Conservation (phyloP, 2,113 vertebrate genomes). For the Odocoileus hemionus region DNA sequence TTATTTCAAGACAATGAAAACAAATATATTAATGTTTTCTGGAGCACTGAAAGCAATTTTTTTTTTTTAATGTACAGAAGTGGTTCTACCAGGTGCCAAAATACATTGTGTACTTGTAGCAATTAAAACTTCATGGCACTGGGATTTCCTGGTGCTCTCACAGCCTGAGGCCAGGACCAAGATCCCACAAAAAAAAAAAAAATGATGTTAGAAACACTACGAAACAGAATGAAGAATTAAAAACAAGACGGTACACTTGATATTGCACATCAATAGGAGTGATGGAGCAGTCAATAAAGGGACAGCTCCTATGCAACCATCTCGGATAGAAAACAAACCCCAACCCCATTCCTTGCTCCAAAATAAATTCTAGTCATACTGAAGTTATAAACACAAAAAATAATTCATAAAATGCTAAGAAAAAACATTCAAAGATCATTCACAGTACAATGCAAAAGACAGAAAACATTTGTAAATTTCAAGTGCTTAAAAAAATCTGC, state of each 20-base stretch:
- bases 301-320: background rate
- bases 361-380: background rate
- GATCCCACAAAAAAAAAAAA: background rate
- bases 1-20: background rate
- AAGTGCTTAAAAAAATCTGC: background rate
- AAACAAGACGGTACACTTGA: background rate
- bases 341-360: background rate
- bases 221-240: background rate
- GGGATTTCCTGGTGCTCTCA: background rate
- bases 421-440: background rate
- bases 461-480: background rate
- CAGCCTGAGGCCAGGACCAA: background rate
- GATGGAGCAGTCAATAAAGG: background rate
- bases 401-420: background rate
- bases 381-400: background rate
- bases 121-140: background rate
- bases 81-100: background rate
- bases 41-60: background rate
- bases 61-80: background rate
- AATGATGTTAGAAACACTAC: background rate
- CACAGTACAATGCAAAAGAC: background rate
- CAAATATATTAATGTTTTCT: background rate
- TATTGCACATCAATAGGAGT: background rate
- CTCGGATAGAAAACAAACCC: background rate
- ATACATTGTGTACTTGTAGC: background rate